These are phyloP conservation scores for Heliangelus exortis DNA, from an alignment of 2,797 vertebrate species.

Conservation along the genomic window DNA sequence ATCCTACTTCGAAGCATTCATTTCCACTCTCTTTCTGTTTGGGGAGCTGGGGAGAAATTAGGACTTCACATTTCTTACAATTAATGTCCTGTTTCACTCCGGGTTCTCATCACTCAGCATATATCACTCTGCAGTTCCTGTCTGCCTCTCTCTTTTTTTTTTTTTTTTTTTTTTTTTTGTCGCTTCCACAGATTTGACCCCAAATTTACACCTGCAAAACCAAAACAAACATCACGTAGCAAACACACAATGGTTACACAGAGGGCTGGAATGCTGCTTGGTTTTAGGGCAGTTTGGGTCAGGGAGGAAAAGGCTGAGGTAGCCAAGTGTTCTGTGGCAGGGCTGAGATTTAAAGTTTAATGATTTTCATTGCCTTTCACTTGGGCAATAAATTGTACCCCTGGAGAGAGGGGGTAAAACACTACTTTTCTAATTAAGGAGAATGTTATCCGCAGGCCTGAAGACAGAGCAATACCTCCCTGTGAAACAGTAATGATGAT, in stretches of 20 bases:
- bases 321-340: neutral
- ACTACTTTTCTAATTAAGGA: conserved; percentile 39
- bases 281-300: neutral
- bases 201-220: conserved; percentile 33
- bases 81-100: conserved; percentile 12
- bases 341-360: conserved; percentile 24
- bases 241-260: neutral
- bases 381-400: conserved; percentile 33
- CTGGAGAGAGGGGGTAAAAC: neutral
- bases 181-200: neutral
- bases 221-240: neutral
- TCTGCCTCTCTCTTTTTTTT: neutral
- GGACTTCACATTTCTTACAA: conserved; percentile 23
- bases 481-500: neutral
- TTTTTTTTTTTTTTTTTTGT: neutral
- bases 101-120: neutral
- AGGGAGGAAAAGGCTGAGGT: neutral
- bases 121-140: neutral
- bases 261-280: neutral
- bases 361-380: conserved; percentile 31
- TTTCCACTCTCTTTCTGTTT: conserved; percentile 40
- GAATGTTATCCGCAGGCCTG: neutral
- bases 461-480: neutral
- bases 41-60: conserved; percentile 52
- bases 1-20: conserved; percentile 33